phyloP scores from a whole-genome alignment of 2,113 vertebrate genomes.

The Actinemys pallida region DNA sequence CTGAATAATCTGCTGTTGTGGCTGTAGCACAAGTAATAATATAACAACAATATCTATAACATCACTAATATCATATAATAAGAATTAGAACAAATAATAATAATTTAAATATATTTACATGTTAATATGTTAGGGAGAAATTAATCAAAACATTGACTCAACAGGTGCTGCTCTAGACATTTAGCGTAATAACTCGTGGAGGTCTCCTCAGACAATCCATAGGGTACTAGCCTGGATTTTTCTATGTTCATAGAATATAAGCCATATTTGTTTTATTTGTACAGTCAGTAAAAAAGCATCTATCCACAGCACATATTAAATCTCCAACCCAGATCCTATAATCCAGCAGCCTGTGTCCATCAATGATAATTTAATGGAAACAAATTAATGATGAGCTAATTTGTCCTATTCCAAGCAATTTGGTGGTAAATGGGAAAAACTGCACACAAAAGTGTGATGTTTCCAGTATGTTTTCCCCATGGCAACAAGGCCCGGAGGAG shows the following conservation, averaged over 20 bases:
- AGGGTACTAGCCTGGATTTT: neutral
- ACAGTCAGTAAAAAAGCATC: neutral
- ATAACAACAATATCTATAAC: neutral
- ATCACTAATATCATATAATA: neutral
- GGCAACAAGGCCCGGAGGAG: neutral
- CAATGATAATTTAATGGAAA: neutral
- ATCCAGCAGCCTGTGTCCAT: neutral
- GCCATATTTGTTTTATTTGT: neutral
- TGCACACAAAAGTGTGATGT: neutral
- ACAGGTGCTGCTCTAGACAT: neutral
- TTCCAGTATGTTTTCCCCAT: neutral
- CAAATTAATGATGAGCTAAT: fast-evolving
- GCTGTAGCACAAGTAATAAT: fast-evolving
- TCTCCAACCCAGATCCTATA: neutral
- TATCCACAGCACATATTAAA: neutral
- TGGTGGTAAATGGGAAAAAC: neutral
- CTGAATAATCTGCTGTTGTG: neutral
- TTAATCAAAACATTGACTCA: slow-evolving; percentile 3
- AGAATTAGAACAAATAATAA: neutral
- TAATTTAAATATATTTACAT: neutral
- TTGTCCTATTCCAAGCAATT: neutral
- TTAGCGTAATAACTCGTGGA: neutral
- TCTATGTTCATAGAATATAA: neutral
- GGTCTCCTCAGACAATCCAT: neutral
- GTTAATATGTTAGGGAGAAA: slow-evolving; percentile 23